These are phyloP conservation scores for Lethrus apterus DNA, from an alignment of 1,140 invertebrate species.

Conservation along the genomic window DNA sequence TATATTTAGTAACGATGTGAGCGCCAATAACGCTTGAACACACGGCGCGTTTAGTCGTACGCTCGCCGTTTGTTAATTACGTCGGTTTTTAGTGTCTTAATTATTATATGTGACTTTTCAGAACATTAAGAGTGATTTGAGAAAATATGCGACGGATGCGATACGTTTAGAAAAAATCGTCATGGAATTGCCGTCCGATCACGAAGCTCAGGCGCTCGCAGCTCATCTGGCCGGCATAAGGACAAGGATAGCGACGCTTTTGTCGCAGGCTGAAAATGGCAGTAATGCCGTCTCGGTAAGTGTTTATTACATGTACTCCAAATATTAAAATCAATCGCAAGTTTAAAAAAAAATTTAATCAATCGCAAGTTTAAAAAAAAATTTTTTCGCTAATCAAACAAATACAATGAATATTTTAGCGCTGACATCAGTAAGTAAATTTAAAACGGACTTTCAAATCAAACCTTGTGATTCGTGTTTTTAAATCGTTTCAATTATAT, in stretches of 20 bases:
- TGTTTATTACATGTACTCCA: conserved; percentile 1
- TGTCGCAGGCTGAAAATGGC: conserved; percentile 55
- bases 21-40: not conserved
- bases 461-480: too few relatives aligned
- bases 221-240: conserved; percentile 44
- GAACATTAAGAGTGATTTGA: conserved; percentile 52
- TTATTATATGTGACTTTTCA: conserved; percentile 38
- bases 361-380: too few relatives aligned
- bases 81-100: conserved; percentile 1
- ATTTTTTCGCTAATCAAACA: too few relatives aligned
- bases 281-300: conserved; percentile 50
- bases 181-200: conserved; percentile 42
- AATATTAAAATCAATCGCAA: too few relatives aligned
- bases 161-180: conserved; percentile 48
- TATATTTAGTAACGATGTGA: not conserved
- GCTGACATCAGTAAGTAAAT: too few relatives aligned
- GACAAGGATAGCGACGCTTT: conserved; percentile 48
- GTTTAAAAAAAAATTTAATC: too few relatives aligned
- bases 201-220: conserved; percentile 46
- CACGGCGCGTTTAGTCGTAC: too few relatives aligned
- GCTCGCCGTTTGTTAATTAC: not conserved
- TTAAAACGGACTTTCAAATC: too few relatives aligned
- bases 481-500: too few relatives aligned
- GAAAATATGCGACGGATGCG: conserved; percentile 49
- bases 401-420: too few relatives aligned